Evolutionary conservation across 2,113 vertebrate genomes (phyloP).

Genomic region (zebrafish (Danio rerio)): GRCz12tu NC_133199.1:32944001-32944500

Average conservation of each 20-base stretch:
- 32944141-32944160: neutral
- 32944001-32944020: neutral
- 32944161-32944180: conserved; percentile 4
- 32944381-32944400: neutral
- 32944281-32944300: conserved; percentile 29
- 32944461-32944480: neutral
- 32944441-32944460: conserved; percentile 3
- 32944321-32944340: conserved; percentile 17
- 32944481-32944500: neutral
- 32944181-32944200: conserved; percentile 21
- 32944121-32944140: neutral
- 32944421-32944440: conserved; percentile 6
- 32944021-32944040: neutral
- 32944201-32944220: conserved; percentile 37
- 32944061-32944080: neutral
- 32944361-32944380: conserved; percentile 12
- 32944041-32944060: neutral
- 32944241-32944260: conserved; percentile 32
- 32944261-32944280: conserved; percentile 30
- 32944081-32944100: neutral
- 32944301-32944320: conserved; percentile 16
- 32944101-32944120: neutral
- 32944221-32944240: conserved; percentile 20
- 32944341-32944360: neutral
- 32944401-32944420: neutral